Percentiles rank a stretch among this genome's conserved stretches.
These are phyloP conservation scores for Clarias platycephalus DNA, from an alignment of 2,797 vertebrate genomes.

Conservation along the genomic window DNA sequence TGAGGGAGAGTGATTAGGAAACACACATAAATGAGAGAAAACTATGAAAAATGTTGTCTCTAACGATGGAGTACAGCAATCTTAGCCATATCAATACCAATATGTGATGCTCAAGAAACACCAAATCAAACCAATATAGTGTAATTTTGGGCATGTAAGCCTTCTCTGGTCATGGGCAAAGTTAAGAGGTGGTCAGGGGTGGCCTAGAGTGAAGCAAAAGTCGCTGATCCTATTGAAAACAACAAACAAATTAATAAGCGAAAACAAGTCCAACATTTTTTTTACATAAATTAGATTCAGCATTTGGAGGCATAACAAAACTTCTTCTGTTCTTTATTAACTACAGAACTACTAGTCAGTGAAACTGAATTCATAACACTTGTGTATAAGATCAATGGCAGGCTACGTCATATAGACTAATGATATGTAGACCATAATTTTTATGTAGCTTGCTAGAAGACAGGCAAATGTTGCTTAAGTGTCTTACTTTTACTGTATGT, in stretches of 20 bases:
- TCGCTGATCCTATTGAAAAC: not conserved
- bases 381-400: not conserved
- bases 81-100: not conserved
- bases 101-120: not conserved
- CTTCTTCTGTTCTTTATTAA: not conserved
- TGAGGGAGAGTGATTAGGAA: not conserved
- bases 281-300: not conserved
- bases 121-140: not conserved
- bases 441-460: not conserved
- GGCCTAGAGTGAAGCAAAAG: not conserved
- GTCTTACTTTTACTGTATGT: not conserved
- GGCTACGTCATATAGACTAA: not conserved
- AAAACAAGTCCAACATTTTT: not conserved
- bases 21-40: not conserved
- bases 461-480: not conserved
- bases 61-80: not conserved
- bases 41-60: not conserved
- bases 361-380: not conserved
- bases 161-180: not conserved
- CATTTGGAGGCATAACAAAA: not conserved
- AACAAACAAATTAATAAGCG: not conserved
- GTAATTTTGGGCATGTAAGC: not conserved
- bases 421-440: not conserved
- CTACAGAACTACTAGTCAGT: not conserved
- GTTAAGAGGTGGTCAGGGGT: not conserved